Evolutionary conservation across 2,888 invertebrate species (phyloP).

Genomic region (Lepidocyrtoides sp.): DNA sequence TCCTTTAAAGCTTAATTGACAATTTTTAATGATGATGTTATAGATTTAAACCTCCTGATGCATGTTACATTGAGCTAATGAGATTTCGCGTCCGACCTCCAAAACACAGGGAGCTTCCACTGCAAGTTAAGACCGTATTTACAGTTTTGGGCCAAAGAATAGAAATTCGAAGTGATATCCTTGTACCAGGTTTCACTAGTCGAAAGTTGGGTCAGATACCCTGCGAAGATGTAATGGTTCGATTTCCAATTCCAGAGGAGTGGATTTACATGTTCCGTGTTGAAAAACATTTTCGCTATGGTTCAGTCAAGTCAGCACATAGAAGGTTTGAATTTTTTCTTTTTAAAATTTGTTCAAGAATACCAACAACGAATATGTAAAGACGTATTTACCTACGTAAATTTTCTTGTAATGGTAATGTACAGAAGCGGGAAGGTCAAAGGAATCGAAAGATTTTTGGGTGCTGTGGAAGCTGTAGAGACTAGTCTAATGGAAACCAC

Average conservation of each 20-base stretch:
- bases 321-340: conserved; percentile 88
- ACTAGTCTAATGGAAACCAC: conserved; percentile 98
- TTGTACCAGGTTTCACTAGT: conserved; percentile 99
- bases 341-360: no score
- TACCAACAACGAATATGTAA: no score
- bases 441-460: conserved; percentile 96
- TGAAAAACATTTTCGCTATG: conserved; percentile 99
- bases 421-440: conserved; percentile 94
- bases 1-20: not conserved
- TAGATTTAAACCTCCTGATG: conserved; percentile 98
- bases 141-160: conserved; percentile 94
- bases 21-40: conserved; percentile 75
- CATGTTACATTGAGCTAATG: conserved; percentile 98
- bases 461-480: conserved; percentile 96
- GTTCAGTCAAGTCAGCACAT: conserved; percentile 98
- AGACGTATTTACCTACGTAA: not conserved
- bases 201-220: conserved; percentile 98
- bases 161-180: conserved; percentile 97
- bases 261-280: conserved; percentile 99
- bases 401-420: not conserved
- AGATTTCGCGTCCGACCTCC: conserved; percentile 98
- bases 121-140: conserved; percentile 97
- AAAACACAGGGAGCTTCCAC: conserved; percentile 97
- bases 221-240: conserved; percentile 98
- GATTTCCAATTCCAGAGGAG: conserved; percentile 99